Evolutionary conservation across 35 echinoderm and acorn worm species (phyloP), one percentile per base, ranked within the genome.

Genomic region (Acanthaster planci): DNA sequence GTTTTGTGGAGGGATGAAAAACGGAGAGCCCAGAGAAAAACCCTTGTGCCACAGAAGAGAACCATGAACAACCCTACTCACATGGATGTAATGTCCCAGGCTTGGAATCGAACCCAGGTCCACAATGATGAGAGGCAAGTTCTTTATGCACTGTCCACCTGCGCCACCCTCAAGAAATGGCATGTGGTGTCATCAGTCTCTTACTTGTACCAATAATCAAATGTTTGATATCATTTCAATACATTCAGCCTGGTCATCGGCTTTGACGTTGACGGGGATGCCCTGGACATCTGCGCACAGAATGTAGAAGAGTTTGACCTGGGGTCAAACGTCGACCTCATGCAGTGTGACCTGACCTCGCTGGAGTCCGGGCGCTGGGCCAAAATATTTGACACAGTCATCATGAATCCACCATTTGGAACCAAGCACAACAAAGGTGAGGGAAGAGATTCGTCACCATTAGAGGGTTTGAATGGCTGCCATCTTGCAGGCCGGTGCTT

Each of bases 361-460:
- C 50, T 84, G 40, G 19, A 44, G 10, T 39, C 39, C 19, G 79
- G 40, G 2, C 87, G 47, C 19, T 97, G 95, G 95, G 37, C 51
- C 8, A 90, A 97, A 21, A 51, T 51, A 37, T 93, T 97, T 93
- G 95, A 97, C 76, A 97, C 95, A 0, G 81, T 97, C 38, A 93
- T 97, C 77, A 97, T 97, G 95, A 97, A 97, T 78, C 95, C 95
- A 17, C 95, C 95, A 56, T 93, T 97, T 88, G 95, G 95, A 67
- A 97, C 95, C 1, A 97, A 97, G 55, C 92, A 84, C 53, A 97
- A 93, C 39, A 93, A 97, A 97, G 95, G 95, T 97, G 30, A 89
- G 64, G 30, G 17, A 50, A 51, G 40, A 31, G 1, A 52, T 26
- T 56, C n/a, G 7, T 36, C 1, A 80, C n/a, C n/a, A 68, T 5